Evolutionary conservation across 2,797 vertebrate species (phyloP).

Genomic region (Ispidina picta): DNA sequence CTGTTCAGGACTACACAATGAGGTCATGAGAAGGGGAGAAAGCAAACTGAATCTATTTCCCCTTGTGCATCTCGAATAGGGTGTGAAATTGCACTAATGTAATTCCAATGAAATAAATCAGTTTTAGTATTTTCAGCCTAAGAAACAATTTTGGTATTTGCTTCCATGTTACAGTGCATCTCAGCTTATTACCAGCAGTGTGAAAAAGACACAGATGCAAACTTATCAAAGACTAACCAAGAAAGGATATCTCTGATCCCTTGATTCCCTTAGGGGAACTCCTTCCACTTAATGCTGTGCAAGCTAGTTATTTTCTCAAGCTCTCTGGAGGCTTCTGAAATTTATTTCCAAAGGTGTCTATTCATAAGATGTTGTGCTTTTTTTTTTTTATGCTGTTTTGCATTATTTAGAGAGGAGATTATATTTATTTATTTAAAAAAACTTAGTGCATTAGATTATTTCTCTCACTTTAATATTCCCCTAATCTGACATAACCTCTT

Average conservation of each 20-base stretch:
- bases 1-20: constrained; percentile 9
- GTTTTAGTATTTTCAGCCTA: background rate
- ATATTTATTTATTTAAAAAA: background rate
- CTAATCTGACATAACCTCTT: background rate
- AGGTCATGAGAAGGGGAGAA: constrained; percentile 10
- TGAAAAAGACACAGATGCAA: constrained; percentile 46
- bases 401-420: constrained; percentile 44
- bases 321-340: constrained; percentile 68
- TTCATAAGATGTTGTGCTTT: background rate
- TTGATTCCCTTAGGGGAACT: constrained; percentile 60
- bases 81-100: constrained; percentile 28
- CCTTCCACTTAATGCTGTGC: constrained; percentile 61
- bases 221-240: constrained; percentile 64
- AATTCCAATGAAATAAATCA: constrained; percentile 28
- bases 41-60: background rate
- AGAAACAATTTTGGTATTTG: constrained; percentile 29
- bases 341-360: constrained; percentile 70
- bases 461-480: background rate
- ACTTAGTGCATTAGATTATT: background rate
- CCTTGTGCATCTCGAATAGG: background rate
- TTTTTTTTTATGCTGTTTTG: background rate
- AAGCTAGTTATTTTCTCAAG: constrained; percentile 59
- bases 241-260: constrained; percentile 58
- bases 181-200: constrained; percentile 30
- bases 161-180: background rate